A percentile compares a stretch with the other conserved stretches of the same genome.
Evolutionary conservation across 2,797 vertebrate species (phyloP).

Genomic region (Garrulus glandarius): DNA sequence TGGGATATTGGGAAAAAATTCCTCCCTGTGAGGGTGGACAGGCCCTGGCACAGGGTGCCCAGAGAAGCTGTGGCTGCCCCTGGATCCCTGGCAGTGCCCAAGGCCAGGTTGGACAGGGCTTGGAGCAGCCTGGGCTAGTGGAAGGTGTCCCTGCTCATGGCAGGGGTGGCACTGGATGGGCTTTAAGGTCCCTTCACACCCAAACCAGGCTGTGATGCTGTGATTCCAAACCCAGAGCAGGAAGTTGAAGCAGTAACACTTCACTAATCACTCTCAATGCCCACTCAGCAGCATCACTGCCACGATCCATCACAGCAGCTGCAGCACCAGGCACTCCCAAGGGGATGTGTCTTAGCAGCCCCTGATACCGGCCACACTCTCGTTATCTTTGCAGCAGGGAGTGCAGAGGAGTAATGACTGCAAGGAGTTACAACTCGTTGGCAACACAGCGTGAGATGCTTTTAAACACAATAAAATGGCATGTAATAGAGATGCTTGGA

Average conservation of each 20-base stretch:
- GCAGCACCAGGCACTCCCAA: background rate
- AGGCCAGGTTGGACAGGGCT: fast-evolving
- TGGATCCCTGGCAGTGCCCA: background rate
- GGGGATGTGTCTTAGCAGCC: background rate
- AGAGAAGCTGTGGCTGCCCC: background rate
- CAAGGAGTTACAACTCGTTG: background rate
- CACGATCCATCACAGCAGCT: background rate
- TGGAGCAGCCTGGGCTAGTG: fast-evolving
- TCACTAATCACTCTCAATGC: background rate
- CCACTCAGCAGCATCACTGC: background rate
- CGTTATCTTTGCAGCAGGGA: background rate
- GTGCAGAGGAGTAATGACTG: background rate
- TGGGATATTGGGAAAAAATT: background rate
- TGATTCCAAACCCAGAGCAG: background rate
- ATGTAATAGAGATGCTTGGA: background rate
- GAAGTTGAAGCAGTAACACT: background rate
- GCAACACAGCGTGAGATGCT: background rate
- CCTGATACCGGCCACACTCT: background rate
- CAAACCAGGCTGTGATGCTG: background rate
- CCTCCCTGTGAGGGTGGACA: fast-evolving
- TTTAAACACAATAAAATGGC: background rate
- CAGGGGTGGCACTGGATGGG: background rate
- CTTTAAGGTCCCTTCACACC: background rate
- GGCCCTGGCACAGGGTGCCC: background rate
- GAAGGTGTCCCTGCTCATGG: background rate